These are phyloP conservation scores for Notolabrus celidotus DNA, from an alignment of 2,797 vertebrate genomes.

Conservation along the genomic window DNA sequence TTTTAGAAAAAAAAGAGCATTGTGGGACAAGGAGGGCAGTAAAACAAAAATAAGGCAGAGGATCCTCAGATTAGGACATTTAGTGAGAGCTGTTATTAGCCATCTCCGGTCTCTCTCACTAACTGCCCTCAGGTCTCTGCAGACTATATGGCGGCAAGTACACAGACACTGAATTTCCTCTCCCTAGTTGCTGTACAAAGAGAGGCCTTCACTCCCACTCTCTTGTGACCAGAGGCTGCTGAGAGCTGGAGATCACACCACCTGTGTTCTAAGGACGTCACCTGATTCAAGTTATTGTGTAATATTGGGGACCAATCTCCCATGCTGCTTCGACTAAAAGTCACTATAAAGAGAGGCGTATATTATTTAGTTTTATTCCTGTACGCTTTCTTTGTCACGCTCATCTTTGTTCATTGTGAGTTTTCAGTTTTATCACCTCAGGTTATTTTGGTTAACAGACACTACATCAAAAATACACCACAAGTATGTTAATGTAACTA, in stretches of 20 bases:
- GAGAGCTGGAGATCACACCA: conserved; percentile 64
- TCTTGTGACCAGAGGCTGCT: conserved; percentile 60
- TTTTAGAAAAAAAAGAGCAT: background rate
- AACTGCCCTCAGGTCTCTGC: conserved; percentile 39
- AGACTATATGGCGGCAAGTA: conserved; percentile 46
- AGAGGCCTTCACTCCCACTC: conserved; percentile 57
- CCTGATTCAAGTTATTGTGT: conserved; percentile 42
- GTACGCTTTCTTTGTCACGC: no score
- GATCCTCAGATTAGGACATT: conserved; percentile 50
- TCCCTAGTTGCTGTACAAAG: conserved; percentile 54
- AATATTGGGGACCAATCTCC: conserved; percentile 18
- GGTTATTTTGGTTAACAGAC: no score
- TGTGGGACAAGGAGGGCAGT: background rate
- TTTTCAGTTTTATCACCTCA: no score
- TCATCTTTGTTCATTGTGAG: no score
- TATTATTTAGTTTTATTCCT: no score
- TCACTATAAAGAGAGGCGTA: background rate
- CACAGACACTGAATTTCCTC: conserved; percentile 51
- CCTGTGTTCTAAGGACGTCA: conserved; percentile 60
- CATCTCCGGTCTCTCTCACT: conserved; percentile 35
- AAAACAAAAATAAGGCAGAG: conserved; percentile 37
- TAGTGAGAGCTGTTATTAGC: conserved; percentile 49
- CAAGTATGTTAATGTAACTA: background rate
- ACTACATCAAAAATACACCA: background rate
- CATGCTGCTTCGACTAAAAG: conserved; percentile 1